Conservation (phyloP, 2,888 invertebrate genomes). For the Phasia obesa region DNA sequence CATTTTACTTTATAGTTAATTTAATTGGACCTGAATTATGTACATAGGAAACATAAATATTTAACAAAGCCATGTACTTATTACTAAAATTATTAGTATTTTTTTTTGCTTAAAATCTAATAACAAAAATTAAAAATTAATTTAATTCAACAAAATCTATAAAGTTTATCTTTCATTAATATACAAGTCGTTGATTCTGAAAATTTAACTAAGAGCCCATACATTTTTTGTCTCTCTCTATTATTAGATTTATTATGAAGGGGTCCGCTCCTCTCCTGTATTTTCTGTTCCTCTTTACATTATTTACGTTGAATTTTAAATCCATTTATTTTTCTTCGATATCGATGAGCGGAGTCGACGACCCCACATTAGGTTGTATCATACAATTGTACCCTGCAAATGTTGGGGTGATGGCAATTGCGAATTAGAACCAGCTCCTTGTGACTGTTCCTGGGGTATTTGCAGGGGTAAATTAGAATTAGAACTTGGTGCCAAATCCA, state of each 20-base stretch:
- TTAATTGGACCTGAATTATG: no score
- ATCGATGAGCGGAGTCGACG: conserved; percentile 91
- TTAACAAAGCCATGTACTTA: conserved; percentile 12
- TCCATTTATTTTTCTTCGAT: conserved; percentile 85
- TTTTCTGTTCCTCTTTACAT: neutral
- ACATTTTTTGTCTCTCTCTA: conserved; percentile 8
- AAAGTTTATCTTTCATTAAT: neutral
- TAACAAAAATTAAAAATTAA: conserved; percentile 20
- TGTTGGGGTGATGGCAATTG: conserved; percentile 85
- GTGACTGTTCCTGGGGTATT: conserved; percentile 81
- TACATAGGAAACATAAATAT: neutral
- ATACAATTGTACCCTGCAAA: conserved; percentile 95
- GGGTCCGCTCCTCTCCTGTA: conserved; percentile 13
- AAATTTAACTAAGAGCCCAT: neutral
- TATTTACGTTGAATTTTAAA: conserved; percentile 76
- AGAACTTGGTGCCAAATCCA: conserved; percentile 75
- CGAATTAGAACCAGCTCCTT: conserved; percentile 78
- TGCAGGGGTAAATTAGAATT: conserved; percentile 85
- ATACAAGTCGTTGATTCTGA: conserved; percentile 69
- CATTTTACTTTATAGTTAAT: no score
- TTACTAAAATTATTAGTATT: conserved; percentile 9
- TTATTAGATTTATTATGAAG: neutral
- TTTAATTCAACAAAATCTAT: conserved; percentile 8
- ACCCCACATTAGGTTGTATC: conserved; percentile 97
- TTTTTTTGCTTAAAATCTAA: conserved; percentile 48